phyloP scores from a whole-genome alignment of 2,113 vertebrate species.

The Meleagris gallopavo region DNA sequence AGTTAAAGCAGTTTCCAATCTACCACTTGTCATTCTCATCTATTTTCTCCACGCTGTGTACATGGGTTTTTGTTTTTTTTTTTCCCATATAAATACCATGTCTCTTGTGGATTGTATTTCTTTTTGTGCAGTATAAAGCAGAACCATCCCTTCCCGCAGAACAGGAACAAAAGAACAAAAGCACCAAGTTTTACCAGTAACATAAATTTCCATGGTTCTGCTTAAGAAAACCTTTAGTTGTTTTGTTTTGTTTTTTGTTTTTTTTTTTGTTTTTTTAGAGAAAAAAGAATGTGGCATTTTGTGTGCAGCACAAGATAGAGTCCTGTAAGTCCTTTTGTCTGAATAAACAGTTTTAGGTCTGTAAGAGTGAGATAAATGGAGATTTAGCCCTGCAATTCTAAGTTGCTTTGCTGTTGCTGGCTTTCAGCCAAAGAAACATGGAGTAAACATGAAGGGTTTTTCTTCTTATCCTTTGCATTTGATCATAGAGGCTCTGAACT shows the following conservation, averaged over 20 bases:
- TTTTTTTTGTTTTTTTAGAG: background rate
- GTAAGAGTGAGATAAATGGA: background rate
- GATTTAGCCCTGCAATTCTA: background rate
- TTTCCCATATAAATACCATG: background rate
- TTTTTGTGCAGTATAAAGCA: background rate
- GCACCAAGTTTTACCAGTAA: background rate
- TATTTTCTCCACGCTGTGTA: background rate
- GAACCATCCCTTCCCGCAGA: background rate
- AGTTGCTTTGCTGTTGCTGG: conserved; percentile 32
- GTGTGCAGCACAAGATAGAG: too few relatives aligned
- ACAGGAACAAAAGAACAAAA: background rate
- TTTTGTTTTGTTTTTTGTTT: too few relatives aligned
- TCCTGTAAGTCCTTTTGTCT: background rate
- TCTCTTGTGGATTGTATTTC: background rate
- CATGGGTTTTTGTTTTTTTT: background rate
- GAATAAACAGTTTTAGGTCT: background rate
- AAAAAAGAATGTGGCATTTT: background rate
- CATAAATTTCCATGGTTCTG: background rate
- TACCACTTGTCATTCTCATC: background rate
- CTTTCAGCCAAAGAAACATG: background rate
- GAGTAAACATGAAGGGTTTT: conserved; percentile 7
- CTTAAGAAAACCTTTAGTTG: background rate
- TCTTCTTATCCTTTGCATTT: conserved; percentile 1
- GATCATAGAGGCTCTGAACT: background rate
- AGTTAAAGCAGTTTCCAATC: background rate